Evolutionary conservation across 1,140 invertebrate species (phyloP), one percentile per base, ranked within the genome.

Genomic region (Vanessa atalanta): DNA sequence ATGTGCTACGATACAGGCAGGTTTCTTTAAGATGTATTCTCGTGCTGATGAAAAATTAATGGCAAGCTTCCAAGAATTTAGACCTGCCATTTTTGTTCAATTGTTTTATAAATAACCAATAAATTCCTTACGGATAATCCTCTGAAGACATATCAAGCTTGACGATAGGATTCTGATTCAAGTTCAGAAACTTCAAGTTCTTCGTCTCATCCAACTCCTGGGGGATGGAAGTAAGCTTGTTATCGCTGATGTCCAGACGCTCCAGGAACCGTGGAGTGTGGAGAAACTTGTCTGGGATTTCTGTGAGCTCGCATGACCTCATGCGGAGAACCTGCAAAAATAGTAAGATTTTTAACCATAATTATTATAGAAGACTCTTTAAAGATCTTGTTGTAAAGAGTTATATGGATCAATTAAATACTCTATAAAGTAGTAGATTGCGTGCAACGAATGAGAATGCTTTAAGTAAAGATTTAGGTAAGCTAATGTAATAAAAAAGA

Each of bases 81-180:
- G 6, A 6, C 6, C 26, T 31, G 26, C 6, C 26, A 3, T 31
- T 31, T 31, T 31, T 31, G 26, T 6, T 31, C 26, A 31, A 31
- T 31, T 31, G 6, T 31, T 31, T 6, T 31, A 31, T 31, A 31
- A 31, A 31, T 31, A 31, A 31, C 26, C 3, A 6, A 6, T 31
- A 53, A 53, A 87, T 43, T 9, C 6, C 93, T 88, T 72, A 93
- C 92, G 87, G 89, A 70, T 86, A 76, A 16, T 91, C 83, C 8
- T 90, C 86, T 6, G 86, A 88, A 2, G 75, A 66, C 31, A 78
- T 72, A 16, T 91, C 89, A 6, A 93, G 65, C 23, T 85, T 85
- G 13, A 85, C 82, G 60, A 97, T 95, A 0, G 95, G 95, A 89
- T 97, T 97, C 55, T 95, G 94, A 79, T 96, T 95, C 7, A 97